phyloP scores from a whole-genome alignment of 2,113 vertebrate genomes.

The Campylomormyrus numenius region DNA sequence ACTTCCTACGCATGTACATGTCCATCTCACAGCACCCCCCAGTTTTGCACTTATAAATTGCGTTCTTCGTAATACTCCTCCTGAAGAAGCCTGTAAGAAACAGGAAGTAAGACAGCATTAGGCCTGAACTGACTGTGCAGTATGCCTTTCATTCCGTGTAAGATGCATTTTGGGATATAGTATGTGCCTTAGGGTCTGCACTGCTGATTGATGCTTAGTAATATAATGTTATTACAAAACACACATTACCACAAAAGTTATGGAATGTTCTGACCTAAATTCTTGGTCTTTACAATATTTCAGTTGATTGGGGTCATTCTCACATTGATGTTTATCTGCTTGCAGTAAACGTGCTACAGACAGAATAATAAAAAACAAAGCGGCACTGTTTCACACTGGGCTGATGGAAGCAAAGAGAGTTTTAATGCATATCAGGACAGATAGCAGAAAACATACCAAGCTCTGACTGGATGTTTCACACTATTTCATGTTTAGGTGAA shows the following conservation, averaged over 20 bases:
- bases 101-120: background rate
- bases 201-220: background rate
- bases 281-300: background rate
- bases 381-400: background rate
- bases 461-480: background rate
- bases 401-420: background rate
- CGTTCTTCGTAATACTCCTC: constrained; percentile 97
- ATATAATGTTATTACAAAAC: background rate
- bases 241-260: background rate
- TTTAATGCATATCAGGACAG: background rate
- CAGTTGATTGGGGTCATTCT: background rate
- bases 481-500: background rate
- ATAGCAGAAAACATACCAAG: background rate
- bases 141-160: background rate
- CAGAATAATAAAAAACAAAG: background rate
- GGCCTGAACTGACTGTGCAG: background rate
- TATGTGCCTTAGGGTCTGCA: background rate
- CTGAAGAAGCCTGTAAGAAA: constrained; percentile 82
- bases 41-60: constrained; percentile 94
- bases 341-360: background rate
- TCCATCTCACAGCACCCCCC: constrained; percentile 98
- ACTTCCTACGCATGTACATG: constrained; percentile 98
- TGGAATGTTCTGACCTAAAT: background rate
- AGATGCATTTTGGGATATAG: background rate
- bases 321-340: background rate